These are phyloP conservation scores for Chitala chitala DNA, from an alignment of 2,113 vertebrate species.

Conservation along the genomic window DNA sequence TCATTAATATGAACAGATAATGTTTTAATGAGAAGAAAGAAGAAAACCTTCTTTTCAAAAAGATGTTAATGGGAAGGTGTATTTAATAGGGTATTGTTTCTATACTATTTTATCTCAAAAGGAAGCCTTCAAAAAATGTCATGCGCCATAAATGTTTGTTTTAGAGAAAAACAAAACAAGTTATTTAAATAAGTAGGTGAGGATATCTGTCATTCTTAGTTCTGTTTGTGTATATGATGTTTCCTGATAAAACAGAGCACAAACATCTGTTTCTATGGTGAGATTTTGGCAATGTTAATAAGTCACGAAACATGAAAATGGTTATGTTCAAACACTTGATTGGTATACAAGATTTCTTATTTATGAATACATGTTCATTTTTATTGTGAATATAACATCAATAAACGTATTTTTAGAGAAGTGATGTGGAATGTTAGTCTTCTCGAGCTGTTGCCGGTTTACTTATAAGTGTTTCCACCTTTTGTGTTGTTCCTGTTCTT, in stretches of 20 bases:
- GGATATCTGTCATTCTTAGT: background rate
- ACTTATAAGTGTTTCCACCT: too few species aligned
- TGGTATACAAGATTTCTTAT: background rate
- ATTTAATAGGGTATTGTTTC: too few species aligned
- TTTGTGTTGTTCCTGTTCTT: too few species aligned
- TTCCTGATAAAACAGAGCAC: background rate
- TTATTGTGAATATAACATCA: background rate
- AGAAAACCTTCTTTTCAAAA: background rate
- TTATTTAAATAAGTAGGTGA: background rate
- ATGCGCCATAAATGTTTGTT: too few species aligned
- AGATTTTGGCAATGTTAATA: conserved; percentile 9
- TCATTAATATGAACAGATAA: background rate
- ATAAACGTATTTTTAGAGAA: background rate
- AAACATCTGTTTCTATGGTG: background rate
- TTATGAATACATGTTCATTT: background rate
- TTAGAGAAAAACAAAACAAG: background rate
- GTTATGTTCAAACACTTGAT: background rate
- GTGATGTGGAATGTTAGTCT: background rate
- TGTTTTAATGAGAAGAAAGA: background rate
- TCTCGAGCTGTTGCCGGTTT: too few species aligned
- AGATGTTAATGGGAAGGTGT: background rate
- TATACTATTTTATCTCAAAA: too few species aligned
- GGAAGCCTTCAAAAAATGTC: too few species aligned
- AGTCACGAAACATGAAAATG: background rate
- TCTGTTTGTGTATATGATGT: background rate